Percentiles rank a stretch among this genome's conserved stretches.
Conservation (phyloP, 2,113 vertebrate species). For the Rhinichthys klamathensis region DNA sequence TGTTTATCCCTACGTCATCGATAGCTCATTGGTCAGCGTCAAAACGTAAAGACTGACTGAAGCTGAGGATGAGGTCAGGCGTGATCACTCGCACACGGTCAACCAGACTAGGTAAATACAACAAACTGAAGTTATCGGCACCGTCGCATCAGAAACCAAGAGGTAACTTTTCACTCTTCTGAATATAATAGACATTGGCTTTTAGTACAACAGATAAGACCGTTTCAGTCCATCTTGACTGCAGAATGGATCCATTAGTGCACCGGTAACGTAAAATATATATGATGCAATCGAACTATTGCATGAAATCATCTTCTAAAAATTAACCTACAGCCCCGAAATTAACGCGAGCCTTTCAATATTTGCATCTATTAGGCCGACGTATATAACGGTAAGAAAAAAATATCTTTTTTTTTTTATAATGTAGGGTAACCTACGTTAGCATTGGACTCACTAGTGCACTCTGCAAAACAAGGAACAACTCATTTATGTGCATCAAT, state of each 20-base stretch:
- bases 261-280: neutral
- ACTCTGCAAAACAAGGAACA: neutral
- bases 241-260: neutral
- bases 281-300: constrained; percentile 30
- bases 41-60: neutral
- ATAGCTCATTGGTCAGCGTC: neutral
- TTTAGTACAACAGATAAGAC: neutral
- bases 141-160: neutral
- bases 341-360: neutral
- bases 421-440: neutral
- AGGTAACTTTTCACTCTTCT: constrained; percentile 7
- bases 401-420: neutral
- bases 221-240: neutral
- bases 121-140: neutral
- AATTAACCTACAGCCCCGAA: neutral
- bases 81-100: neutral
- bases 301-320: neutral
- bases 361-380: neutral
- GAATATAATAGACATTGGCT: no score
- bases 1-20: constrained; percentile 4
- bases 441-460: neutral
- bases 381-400: neutral
- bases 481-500: neutral
- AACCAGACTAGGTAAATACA: neutral
- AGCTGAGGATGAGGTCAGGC: no score